Percentiles rank a stretch among this genome's conserved stretches.
Conservation (phyloP, 37 sponge, comb jelly and placozoan genomes). For the Spongilla lacustris region DNA sequence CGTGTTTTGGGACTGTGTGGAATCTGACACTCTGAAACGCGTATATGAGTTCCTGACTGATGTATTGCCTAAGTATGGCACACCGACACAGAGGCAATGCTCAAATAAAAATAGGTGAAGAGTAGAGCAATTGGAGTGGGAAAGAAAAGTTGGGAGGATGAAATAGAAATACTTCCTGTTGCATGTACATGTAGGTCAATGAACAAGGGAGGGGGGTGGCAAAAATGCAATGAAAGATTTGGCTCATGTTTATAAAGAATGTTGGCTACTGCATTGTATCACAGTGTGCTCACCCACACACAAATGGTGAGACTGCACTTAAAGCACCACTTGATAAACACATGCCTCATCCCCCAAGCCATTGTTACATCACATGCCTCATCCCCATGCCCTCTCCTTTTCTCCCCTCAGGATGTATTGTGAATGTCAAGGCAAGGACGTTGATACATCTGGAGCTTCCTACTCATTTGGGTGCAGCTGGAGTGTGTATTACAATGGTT, state of each 20-base stretch:
- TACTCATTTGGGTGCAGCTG: conserved; percentile 96
- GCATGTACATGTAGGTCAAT: too few species aligned
- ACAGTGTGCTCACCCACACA: too few species aligned
- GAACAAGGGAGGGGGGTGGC: too few species aligned
- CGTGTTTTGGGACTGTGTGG: conserved; percentile 80
- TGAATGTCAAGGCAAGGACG: conserved; percentile 83
- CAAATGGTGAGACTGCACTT: too few species aligned
- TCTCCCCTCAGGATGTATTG: conserved; percentile 89
- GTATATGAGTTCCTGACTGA: conserved; percentile 67
- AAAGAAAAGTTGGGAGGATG: background rate
- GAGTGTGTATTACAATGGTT: conserved; percentile 91
- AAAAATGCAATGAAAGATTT: too few species aligned
- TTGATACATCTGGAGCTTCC: conserved; percentile 75
- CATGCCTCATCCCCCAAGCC: background rate
- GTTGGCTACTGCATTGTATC: too few species aligned
- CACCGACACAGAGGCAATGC: conserved; percentile 80
- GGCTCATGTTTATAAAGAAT: too few species aligned
- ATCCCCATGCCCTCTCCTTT: too few species aligned
- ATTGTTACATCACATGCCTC: too few species aligned
- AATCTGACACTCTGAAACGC: conserved; percentile 14
- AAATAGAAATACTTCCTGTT: too few species aligned
- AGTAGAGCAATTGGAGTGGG: background rate
- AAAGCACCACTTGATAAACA: too few species aligned
- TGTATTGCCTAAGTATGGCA: conserved; percentile 78
- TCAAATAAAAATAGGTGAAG: conserved; percentile 78